A percentile compares a stretch with the other conserved stretches of the same genome.
Evolutionary conservation across 2,113 vertebrate genomes (phyloP).

Genomic region (Sclerurus mexicanus): DNA sequence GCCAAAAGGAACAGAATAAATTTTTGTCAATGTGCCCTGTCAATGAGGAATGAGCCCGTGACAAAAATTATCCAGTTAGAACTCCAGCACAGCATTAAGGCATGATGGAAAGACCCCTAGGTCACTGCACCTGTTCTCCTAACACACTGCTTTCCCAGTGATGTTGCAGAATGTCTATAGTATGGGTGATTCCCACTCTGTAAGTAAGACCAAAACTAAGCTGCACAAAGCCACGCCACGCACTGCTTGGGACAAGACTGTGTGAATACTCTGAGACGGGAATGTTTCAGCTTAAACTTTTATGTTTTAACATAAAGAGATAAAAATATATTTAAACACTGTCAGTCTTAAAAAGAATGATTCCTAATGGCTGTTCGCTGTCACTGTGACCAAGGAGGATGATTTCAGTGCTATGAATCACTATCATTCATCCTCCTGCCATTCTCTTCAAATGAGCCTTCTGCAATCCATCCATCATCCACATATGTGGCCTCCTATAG

Average conservation of each 20-base stretch:
- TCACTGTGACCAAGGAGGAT: neutral
- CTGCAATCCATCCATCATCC: neutral
- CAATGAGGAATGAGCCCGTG: neutral
- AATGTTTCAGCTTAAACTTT: neutral
- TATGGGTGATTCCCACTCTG: neutral
- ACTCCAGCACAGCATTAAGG: neutral
- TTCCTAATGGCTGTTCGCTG: neutral
- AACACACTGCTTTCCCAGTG: neutral
- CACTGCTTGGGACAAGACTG: neutral
- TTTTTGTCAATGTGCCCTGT: neutral
- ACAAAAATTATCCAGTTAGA: neutral
- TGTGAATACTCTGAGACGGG: neutral
- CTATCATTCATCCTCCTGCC: neutral
- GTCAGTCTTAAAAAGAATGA: neutral
- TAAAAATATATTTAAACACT: neutral
- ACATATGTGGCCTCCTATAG: rapidly evolving
- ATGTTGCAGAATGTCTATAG: neutral
- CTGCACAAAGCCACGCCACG: neutral
- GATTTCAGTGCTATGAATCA: neutral
- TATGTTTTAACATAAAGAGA: neutral
- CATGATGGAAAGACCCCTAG: neutral
- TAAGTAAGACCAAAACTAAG: neutral
- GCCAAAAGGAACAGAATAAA: neutral
- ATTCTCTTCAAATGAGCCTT: neutral
- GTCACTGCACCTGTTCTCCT: neutral